Percentiles rank a stretch among this genome's conserved stretches.
phyloP scores from a whole-genome alignment of 1,140 invertebrate genomes.

The Holcopasites calliopsidis region DNA sequence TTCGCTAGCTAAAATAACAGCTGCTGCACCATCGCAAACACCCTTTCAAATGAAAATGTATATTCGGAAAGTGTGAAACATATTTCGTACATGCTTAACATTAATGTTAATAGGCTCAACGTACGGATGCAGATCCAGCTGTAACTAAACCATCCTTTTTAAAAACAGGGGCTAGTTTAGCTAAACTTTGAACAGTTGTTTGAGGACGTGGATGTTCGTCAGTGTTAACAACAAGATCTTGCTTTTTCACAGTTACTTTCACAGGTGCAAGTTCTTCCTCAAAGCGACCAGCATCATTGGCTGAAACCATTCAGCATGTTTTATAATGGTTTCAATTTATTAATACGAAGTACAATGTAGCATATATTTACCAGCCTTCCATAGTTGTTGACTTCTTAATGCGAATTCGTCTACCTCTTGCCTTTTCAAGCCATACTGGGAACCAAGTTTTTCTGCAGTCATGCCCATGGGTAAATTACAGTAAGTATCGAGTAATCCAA shows the following conservation, averaged over 20 bases:
- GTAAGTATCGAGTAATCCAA: slow-evolving; percentile 93
- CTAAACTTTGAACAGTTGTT: slow-evolving; percentile 91
- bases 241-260: slow-evolving; percentile 90
- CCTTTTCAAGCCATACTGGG: slow-evolving; percentile 91
- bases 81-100: background rate
- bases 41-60: slow-evolving; percentile 82
- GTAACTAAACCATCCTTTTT: slow-evolving; percentile 98
- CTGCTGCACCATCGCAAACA: slow-evolving; percentile 96
- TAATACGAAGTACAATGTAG: background rate
- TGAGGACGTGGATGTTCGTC: slow-evolving; percentile 98
- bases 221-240: slow-evolving; percentile 87
- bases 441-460: slow-evolving; percentile 98
- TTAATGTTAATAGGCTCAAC: slow-evolving; percentile 61
- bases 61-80: background rate
- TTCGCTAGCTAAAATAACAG: slow-evolving; percentile 94
- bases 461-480: slow-evolving; percentile 97
- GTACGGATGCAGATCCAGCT: slow-evolving; percentile 96
- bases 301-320: slow-evolving; percentile 79
- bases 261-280: slow-evolving; percentile 95
- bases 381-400: slow-evolving; percentile 89
- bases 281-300: slow-evolving; percentile 92
- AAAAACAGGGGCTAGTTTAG: slow-evolving; percentile 93
- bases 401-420: slow-evolving; percentile 95
- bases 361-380: slow-evolving; percentile 85
- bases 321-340: background rate